Evolutionary conservation across 1,140 invertebrate genomes (phyloP), one percentile per base, ranked within the genome.

Genomic region (Anadara kagoshimensis): DNA sequence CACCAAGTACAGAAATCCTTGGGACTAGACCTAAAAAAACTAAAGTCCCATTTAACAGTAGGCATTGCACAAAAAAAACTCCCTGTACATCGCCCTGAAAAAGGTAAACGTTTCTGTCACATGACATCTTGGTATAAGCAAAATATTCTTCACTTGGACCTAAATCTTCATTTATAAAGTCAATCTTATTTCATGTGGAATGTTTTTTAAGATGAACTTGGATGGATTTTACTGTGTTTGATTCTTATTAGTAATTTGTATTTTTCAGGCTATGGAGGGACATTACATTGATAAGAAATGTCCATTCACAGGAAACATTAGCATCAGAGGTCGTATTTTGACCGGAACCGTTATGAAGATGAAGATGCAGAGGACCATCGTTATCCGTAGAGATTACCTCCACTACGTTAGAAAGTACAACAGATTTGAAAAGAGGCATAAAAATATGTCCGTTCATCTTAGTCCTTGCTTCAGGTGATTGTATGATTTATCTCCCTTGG

Each of bases 211-310:
- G 2, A 36, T 3, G 2, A 2, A 36, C 7, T 3, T 36, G 29
- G 29, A 36, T 36, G 29, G 29, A 36, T n/a, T n/a, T n/a, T n/a
- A n/a, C n/a, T n/a, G n/a, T 36, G 7, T 36, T 36, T 36, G 29
- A 36, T 7, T 3, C 2, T 36, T 36, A 36, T 36, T 36, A 36
- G 29, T 36, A 3, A 36, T 36, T 36, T 36, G 78, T 63, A 70
- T 58, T 63, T 75, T 82, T 58, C 78, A 99, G 97, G 98, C 98
- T 36, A 94, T 97, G 82, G 96, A 99, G 89, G 98, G 98, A 64
- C 96, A 94, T 22, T 99, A 99, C 92, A 99, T 99, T 86, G 98
- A 99, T 91, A 99, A 99, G 91, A 99, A 99, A 90, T 99, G 98
- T 85, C 98, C 98, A 22, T 99, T 99, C 92, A 99, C 98, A 79